Percentiles rank a stretch among this genome's conserved stretches.
Conservation (phyloP, 2,113 vertebrate species). For the Jaculus jaculus region DNA sequence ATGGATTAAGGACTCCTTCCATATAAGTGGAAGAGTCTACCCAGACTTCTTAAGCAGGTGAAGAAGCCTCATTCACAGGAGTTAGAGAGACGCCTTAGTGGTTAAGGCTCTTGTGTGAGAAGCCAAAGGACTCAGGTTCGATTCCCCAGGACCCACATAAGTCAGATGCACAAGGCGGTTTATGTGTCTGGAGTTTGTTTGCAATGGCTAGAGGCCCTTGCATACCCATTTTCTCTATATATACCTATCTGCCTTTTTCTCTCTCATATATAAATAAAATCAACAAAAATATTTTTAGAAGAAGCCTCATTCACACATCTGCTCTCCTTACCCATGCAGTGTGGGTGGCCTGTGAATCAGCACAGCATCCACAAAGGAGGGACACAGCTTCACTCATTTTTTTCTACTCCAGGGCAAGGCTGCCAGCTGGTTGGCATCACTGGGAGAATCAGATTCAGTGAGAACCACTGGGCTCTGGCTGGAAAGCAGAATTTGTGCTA, state of each 20-base stretch:
- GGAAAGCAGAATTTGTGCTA: not conserved
- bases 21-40: not conserved
- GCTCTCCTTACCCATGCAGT: not conserved
- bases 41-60: not conserved
- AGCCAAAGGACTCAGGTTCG: too few species aligned
- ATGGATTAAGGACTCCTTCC: not conserved
- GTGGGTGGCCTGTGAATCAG: rapidly evolving
- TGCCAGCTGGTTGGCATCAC: not conserved
- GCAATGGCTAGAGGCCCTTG: too few species aligned
- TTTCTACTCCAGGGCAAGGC: not conserved
- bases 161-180: too few species aligned
- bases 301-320: not conserved
- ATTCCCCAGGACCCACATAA: too few species aligned
- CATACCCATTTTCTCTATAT: too few species aligned
- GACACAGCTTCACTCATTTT: rapidly evolving
- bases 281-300: too few species aligned
- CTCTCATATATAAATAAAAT: too few species aligned
- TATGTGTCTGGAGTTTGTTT: too few species aligned
- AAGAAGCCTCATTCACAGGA: too few species aligned
- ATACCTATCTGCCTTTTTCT: too few species aligned
- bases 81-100: too few species aligned
- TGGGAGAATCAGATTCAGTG: not conserved
- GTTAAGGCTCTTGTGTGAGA: too few species aligned
- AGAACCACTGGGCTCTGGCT: not conserved
- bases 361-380: not conserved